Conservation (phyloP, 1,140 invertebrate species). For the Drosophila mojavensis region DNA sequence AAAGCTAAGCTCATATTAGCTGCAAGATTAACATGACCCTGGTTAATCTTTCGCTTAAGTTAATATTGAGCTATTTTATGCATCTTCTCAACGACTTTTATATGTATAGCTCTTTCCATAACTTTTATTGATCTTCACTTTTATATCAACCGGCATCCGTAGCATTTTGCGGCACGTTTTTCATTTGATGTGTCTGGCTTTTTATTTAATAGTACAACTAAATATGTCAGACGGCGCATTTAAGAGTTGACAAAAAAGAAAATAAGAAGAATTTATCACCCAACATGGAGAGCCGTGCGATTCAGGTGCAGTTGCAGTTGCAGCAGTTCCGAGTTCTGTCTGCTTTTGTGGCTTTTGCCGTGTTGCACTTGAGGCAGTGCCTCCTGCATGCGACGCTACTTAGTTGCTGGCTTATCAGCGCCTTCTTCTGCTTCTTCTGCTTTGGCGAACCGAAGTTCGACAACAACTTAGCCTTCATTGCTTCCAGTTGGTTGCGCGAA, state of each 20-base stretch:
- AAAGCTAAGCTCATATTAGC: no score
- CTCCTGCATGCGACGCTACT: constrained; percentile 16
- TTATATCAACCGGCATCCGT: no score
- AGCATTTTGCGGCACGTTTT: neutral
- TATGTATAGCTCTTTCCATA: no score
- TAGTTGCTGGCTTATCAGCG: constrained; percentile 50
- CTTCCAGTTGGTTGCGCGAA: constrained; percentile 72
- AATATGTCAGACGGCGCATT: constrained; percentile 30
- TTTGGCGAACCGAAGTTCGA: constrained; percentile 54
- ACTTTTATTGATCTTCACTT: no score
- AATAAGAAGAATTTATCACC: constrained; percentile 29
- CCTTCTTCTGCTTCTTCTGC: constrained; percentile 17
- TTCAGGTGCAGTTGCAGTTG: constrained; percentile 12
- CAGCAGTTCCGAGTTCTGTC: constrained; percentile 15
- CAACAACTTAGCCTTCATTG: constrained; percentile 80
- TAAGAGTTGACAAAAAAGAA: constrained; percentile 22
- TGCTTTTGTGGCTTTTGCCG: constrained; percentile 40
- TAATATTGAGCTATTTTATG: no score
- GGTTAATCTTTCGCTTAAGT: no score
- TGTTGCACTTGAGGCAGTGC: constrained; percentile 28
- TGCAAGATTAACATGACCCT: no score
- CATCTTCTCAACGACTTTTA: no score
- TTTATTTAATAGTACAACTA: constrained; percentile 42
- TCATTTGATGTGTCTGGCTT: constrained; percentile 3
- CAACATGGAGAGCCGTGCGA: constrained; percentile 10